Conservation (phyloP, 2,888 invertebrate species). For the Caenorhabditis sp. region DNA sequence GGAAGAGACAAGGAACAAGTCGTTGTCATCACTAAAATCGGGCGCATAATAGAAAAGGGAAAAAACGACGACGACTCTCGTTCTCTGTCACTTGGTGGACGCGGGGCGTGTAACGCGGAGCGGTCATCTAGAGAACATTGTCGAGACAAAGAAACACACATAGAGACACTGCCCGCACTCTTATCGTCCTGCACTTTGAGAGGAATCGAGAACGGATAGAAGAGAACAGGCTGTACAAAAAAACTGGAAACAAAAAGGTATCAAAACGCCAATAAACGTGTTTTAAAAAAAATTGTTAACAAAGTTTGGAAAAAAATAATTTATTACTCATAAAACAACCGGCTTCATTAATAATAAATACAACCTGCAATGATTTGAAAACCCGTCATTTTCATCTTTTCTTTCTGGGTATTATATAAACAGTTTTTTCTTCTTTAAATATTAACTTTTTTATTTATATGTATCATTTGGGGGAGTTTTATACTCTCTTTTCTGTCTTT, state of each 20-base stretch:
- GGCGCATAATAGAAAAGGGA: slow-evolving; percentile 7
- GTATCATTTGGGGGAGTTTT: slow-evolving; percentile 23
- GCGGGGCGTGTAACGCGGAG: slow-evolving; percentile 31
- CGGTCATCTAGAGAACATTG: slow-evolving; percentile 12
- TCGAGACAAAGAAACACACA: slow-evolving; percentile 7
- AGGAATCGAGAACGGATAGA: slow-evolving; percentile 1
- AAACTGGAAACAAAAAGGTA: background rate
- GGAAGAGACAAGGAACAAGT: background rate
- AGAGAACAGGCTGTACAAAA: background rate
- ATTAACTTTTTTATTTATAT: slow-evolving; percentile 17
- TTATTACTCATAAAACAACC: background rate
- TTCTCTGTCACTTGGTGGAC: slow-evolving; percentile 19
- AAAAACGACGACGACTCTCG: background rate
- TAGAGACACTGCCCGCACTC: slow-evolving; percentile 5
- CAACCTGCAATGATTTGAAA: background rate
- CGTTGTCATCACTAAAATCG: background rate
- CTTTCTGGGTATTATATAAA: slow-evolving; percentile 5
- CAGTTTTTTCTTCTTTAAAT: slow-evolving; percentile 21
- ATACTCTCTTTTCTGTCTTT: slow-evolving; percentile 27
- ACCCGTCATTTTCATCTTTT: slow-evolving; percentile 12
- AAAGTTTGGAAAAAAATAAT: background rate
- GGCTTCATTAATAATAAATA: background rate
- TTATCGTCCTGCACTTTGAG: slow-evolving; percentile 11
- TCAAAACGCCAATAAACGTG: background rate
- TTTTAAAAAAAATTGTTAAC: background rate